Base-by-base conservation (phyloP, 2,888 invertebrate species). In the Hypomecis punctinalis region DNA sequence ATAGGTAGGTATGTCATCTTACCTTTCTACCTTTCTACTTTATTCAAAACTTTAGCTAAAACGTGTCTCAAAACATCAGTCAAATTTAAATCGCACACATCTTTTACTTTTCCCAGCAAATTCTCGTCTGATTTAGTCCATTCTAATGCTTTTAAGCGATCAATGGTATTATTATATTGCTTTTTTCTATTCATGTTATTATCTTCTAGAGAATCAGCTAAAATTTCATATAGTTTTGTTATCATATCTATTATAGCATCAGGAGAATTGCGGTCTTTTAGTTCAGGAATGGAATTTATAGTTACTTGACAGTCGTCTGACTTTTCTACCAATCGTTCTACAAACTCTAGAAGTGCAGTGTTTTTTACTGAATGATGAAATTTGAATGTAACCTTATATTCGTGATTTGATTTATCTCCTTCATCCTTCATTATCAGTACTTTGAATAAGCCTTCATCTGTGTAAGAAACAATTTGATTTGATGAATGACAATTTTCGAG, bases 341-440 rank as follows among this genome's bases (percentile, higher is more conserved):
- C 77, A 63, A 94, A 80, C 60, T 91, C 86, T 45, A 94, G 77
- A 8, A 94, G 76, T 5, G 94, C 89, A 0, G 92, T 94, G 72
- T 94, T 94, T 0, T 94, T 94, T 0, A 94, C 75, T 5, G 93
- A 85, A 78, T 94, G 94, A 76, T 94, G 94, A 58, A 94, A 84
- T 64, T 94, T 88, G 69, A 94, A 91, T 61, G 94, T 75, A 40
- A 94, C 79, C 1, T 93, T 93, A 80, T 86, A 80, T 63, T 84
- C 72, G 39, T 6, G 37, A 5, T 23, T 40, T 9, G 6, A 10
- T n/a, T 33, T 35, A 13, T 49, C 7, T 1, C 5, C 39, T 6
- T 48, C 11, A 7, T 45, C 51, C 33, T 64, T 59, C 43, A 81
- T 90, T 1, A 94, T 80, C 43, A 94, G 74, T 57, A 94, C 90